Evolutionary conservation across 2,113 vertebrate species (phyloP).

Genomic region (Eretmochelys imbricata): DNA sequence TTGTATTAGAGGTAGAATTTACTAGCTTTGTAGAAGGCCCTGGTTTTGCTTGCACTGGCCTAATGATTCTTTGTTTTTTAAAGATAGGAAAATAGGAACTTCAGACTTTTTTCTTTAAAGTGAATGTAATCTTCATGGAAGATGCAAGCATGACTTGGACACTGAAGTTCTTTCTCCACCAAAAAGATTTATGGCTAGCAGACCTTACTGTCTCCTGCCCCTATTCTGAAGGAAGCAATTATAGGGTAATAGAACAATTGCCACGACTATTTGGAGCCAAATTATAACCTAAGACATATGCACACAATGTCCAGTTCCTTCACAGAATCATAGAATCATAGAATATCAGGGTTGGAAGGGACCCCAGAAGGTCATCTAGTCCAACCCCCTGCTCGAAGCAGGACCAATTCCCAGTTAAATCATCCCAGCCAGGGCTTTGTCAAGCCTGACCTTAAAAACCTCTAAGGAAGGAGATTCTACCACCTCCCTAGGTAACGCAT

Average conservation of each 20-base stretch:
- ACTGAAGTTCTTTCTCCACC: neutral
- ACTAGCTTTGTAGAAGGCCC: neutral
- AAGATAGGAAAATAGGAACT: neutral
- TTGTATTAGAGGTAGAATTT: rapidly evolving
- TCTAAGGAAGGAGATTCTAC: too few relatives aligned
- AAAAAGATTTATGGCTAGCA: neutral
- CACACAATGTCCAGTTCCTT: neutral
- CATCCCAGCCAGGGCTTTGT: too few relatives aligned
- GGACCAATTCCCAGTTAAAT: too few relatives aligned
- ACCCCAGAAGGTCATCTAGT: too few relatives aligned
- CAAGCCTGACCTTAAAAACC: too few relatives aligned
- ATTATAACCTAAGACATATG: neutral
- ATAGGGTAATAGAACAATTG: neutral
- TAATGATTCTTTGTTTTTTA: neutral
- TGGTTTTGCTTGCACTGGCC: rapidly evolving
- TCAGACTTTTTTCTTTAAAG: neutral
- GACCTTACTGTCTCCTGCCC: neutral
- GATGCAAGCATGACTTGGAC: neutral
- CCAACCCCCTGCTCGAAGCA: too few relatives aligned
- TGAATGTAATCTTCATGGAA: neutral
- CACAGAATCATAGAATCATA: too few relatives aligned
- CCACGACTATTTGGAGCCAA: neutral
- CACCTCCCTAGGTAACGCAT: too few relatives aligned
- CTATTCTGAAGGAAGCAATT: neutral
- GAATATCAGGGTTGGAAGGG: too few relatives aligned